Evolutionary conservation across 2,113 vertebrate species (phyloP), one percentile per base, ranked within the genome.

Genomic region (Albula glossodonta): DNA sequence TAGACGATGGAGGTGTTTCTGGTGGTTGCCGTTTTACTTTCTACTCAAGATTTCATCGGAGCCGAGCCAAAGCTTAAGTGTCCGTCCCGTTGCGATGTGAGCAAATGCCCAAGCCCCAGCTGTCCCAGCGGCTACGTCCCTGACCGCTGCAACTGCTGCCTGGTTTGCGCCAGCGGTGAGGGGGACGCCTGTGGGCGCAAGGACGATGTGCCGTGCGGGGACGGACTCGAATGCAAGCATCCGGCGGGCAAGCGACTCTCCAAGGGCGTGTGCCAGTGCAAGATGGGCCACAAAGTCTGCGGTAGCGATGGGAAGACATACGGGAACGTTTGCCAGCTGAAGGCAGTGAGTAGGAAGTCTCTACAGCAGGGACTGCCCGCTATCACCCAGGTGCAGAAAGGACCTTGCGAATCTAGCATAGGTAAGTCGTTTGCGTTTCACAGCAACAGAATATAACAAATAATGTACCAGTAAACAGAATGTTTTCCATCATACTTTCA

Each of bases 241-340:
- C 88, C 87, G 6, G 89, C 93, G 12, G 94, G 93, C 77, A 95
- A 94, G 81, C 93, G 92, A 66, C 92, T 92, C 83, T 86, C 90
- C 9, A 95, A 94, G 63, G 94, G 97, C 0, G 87, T 92, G 51
- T 99, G 97, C 86, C 96, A 94, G 88, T 99, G 97, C 89, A 96
- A 94, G 90, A 92, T 89, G 87, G 91, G 91, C n/a, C 90, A 93
- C 13, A 91, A 94, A 11, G 97, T 98, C 90, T 99, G 98, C 50
- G 98, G 96, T 88, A 97, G 95, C 88, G 97, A 99, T 91, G 97
- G 97, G 51, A 95, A 93, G 25, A 97, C 96, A 51, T 98, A 98
- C 84, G 93, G 94, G 57, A 97, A 95, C 88, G 92, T 94, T 86
- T 99, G 97, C 86, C 95, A 95, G 84, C 94, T 98, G 94, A 96